Conservation (phyloP, 2,888 invertebrate species). For the Troides helena region DNA sequence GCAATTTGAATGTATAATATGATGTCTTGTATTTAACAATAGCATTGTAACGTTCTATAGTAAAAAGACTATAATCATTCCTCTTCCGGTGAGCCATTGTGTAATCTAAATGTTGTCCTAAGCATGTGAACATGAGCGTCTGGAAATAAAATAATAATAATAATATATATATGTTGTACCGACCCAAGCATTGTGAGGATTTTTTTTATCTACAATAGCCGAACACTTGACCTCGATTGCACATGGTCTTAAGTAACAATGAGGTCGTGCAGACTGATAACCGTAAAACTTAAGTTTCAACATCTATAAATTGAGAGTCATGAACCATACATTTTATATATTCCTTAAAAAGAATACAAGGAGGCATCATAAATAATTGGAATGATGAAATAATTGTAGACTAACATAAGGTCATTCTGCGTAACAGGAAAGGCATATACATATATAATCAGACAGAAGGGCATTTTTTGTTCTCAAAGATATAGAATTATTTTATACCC, state of each 20-base stretch:
- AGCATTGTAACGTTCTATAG: slow-evolving; percentile 89
- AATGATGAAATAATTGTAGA: too few relatives aligned
- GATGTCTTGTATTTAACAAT: slow-evolving; percentile 95
- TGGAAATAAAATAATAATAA: slow-evolving; percentile 39
- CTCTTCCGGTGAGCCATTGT: slow-evolving; percentile 75
- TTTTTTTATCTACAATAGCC: neutral
- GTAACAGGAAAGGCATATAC: too few relatives aligned
- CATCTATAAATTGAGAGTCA: too few relatives aligned
- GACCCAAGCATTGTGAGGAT: neutral
- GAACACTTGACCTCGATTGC: neutral
- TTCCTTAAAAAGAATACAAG: too few relatives aligned
- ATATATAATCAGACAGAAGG: too few relatives aligned
- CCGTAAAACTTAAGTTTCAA: too few relatives aligned
- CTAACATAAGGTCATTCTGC: too few relatives aligned
- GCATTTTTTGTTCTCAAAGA: too few relatives aligned
- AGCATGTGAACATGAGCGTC: slow-evolving; percentile 82
- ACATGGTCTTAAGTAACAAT: neutral
- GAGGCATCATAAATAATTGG: too few relatives aligned
- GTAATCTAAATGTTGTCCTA: slow-evolving; percentile 90
- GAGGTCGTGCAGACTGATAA: neutral
- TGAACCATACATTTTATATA: too few relatives aligned
- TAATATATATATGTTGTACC: neutral
- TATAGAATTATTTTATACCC: too few relatives aligned
- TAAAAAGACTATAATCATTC: slow-evolving; percentile 78
- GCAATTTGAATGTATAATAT: slow-evolving; percentile 93